phyloP scores from a whole-genome alignment of 1,140 invertebrate species.

The Penaeus japonicus region DNA sequence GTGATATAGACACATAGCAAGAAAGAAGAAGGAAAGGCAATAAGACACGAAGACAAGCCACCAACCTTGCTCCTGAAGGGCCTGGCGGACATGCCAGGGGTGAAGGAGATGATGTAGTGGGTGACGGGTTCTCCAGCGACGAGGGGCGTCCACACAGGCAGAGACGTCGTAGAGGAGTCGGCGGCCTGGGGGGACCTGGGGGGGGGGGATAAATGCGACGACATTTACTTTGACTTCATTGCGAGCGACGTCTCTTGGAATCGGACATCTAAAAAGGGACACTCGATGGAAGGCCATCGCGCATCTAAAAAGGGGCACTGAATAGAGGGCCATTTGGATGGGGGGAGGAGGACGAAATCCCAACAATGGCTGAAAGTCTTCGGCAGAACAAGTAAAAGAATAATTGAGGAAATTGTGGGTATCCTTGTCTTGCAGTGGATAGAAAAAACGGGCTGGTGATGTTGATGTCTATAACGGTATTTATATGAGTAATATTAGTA shows the following conservation, averaged over 20 bases:
- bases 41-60: background rate
- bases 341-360: too few relatives aligned
- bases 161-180: background rate
- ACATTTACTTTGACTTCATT: background rate
- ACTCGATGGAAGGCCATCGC: too few relatives aligned
- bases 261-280: background rate
- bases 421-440: too few relatives aligned
- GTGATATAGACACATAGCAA: too few relatives aligned
- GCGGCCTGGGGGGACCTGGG: background rate
- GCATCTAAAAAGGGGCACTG: too few relatives aligned
- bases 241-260: background rate
- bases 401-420: too few relatives aligned
- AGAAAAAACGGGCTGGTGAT: too few relatives aligned
- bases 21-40: background rate
- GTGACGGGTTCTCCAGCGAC: slow-evolving; percentile 15
- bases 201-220: background rate
- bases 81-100: background rate
- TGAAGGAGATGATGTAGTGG: slow-evolving; percentile 21
- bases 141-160: slow-evolving; percentile 25
- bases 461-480: too few relatives aligned
- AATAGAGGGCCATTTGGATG: too few relatives aligned
- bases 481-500: too few relatives aligned
- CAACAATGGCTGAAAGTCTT: too few relatives aligned
- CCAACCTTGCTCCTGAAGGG: slow-evolving; percentile 31
- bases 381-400: too few relatives aligned